phyloP scores from a whole-genome alignment of 2,888 invertebrate genomes.

The Cheiracanthium punctorium region DNA sequence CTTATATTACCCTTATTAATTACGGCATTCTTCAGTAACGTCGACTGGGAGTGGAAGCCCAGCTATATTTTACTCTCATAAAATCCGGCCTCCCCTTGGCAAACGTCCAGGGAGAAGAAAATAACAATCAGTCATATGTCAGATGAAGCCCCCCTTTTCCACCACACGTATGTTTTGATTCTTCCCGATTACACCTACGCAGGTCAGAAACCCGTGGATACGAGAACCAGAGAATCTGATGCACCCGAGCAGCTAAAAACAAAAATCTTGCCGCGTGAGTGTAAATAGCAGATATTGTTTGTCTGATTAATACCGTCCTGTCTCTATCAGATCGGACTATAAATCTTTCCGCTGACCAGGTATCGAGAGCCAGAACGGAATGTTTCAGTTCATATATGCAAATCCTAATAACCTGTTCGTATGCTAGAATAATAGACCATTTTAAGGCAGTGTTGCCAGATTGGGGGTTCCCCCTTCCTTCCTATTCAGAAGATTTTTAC shows the following conservation, averaged over 20 bases:
- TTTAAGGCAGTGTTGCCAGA: too few species aligned
- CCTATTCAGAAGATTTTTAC: too few species aligned
- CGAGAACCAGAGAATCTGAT: neutral
- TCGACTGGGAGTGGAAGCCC: constrained; percentile 10
- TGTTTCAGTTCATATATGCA: too few species aligned
- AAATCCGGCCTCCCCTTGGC: neutral
- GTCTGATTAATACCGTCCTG: neutral
- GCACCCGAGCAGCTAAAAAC: neutral
- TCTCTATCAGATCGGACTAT: neutral
- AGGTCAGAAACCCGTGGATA: constrained; percentile 13
- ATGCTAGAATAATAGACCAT: too few species aligned
- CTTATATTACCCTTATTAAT: constrained; percentile 43
- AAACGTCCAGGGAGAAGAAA: constrained; percentile 28
- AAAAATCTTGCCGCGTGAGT: neutral
- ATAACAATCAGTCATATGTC: constrained; percentile 60
- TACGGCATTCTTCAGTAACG: constrained; percentile 28
- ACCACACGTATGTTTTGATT: constrained; percentile 15
- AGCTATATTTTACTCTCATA: constrained; percentile 27
- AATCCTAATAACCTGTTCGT: too few species aligned
- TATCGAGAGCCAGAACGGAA: too few species aligned
- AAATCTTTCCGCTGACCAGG: too few species aligned
- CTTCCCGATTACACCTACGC: constrained; percentile 50
- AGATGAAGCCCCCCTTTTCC: constrained; percentile 25
- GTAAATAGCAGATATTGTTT: neutral
- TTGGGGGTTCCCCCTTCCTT: too few species aligned